Percentiles rank a stretch among this genome's conserved stretches.
Evolutionary conservation across 2,113 vertebrate genomes (phyloP).

Genomic region (Chrysochloris asiatica): DNA sequence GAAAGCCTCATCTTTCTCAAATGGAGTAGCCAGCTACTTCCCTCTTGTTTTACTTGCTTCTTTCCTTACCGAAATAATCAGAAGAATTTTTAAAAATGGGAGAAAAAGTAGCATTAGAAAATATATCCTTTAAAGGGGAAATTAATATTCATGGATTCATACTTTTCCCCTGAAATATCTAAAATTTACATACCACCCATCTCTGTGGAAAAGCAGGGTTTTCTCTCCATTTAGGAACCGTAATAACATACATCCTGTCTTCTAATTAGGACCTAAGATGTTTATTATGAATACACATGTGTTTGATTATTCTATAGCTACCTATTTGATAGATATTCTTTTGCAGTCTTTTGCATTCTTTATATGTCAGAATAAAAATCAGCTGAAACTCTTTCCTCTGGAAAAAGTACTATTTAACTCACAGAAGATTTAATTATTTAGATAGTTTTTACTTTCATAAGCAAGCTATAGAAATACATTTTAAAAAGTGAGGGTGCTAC

Average conservation of each 20-base stretch:
- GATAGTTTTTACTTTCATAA: not conserved
- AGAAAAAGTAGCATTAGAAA: not conserved
- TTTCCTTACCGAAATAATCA: conserved; percentile 39
- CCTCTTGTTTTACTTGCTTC: not conserved
- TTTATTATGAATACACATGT: not conserved
- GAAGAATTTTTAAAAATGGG: conserved; percentile 6
- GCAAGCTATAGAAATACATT: conserved; percentile 37
- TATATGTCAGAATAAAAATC: not conserved
- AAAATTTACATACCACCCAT: conserved; percentile 7
- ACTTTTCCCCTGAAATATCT: conserved; percentile 14
- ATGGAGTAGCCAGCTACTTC: too few species aligned
- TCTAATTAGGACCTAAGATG: not conserved
- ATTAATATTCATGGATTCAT: conserved; percentile 7
- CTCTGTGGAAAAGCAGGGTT: not conserved
- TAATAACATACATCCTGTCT: not conserved
- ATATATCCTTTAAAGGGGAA: conserved; percentile 20
- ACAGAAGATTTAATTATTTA: conserved; percentile 23
- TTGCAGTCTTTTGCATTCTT: not conserved
- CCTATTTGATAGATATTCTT: not conserved
- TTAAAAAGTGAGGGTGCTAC: not conserved
- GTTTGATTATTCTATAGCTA: conserved; percentile 7
- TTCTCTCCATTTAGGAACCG: not conserved
- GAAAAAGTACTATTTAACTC: conserved; percentile 21
- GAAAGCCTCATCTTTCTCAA: too few species aligned
- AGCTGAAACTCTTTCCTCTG: conserved; percentile 3